These are phyloP conservation scores for Alectoris magna DNA, from an alignment of 2,797 vertebrate genomes.

Conservation along the genomic window DNA sequence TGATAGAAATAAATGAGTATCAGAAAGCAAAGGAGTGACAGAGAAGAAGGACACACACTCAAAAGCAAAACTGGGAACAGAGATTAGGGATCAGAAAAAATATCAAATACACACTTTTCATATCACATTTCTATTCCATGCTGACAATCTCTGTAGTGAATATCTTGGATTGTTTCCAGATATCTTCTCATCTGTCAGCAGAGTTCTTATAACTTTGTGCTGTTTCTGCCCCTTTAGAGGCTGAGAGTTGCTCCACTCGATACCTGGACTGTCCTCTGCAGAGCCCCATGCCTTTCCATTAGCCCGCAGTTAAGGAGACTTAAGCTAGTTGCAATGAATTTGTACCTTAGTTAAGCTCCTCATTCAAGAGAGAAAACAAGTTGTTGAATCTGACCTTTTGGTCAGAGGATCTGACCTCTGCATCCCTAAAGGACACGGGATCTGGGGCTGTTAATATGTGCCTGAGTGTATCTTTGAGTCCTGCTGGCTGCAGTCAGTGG, in stretches of 20 bases:
- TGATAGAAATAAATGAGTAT: not conserved
- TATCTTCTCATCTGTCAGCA: not conserved
- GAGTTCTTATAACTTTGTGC: not conserved
- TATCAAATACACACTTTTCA: conserved; percentile 8
- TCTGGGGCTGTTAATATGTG: not conserved
- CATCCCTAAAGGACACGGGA: not conserved
- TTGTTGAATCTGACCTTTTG: not conserved
- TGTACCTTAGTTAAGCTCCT: not conserved
- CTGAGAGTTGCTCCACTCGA: not conserved
- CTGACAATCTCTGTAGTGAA: not conserved
- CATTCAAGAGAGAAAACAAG: not conserved
- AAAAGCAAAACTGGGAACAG: not conserved
- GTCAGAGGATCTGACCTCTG: too few relatives aligned
- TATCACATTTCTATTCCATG: not conserved
- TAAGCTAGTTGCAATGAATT: not conserved
- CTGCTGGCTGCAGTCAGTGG: not conserved
- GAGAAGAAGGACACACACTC: not conserved
- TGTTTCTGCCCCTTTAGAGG: not conserved
- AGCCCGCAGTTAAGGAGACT: not conserved
- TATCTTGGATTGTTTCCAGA: not conserved
- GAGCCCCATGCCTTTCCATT: not conserved
- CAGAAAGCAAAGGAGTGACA: not conserved
- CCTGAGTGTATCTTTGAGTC: not conserved
- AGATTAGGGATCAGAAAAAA: not conserved
- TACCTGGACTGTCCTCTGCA: not conserved